Conservation (phyloP, 2,797 vertebrate species). For the Hyperoplus immaculatus region DNA sequence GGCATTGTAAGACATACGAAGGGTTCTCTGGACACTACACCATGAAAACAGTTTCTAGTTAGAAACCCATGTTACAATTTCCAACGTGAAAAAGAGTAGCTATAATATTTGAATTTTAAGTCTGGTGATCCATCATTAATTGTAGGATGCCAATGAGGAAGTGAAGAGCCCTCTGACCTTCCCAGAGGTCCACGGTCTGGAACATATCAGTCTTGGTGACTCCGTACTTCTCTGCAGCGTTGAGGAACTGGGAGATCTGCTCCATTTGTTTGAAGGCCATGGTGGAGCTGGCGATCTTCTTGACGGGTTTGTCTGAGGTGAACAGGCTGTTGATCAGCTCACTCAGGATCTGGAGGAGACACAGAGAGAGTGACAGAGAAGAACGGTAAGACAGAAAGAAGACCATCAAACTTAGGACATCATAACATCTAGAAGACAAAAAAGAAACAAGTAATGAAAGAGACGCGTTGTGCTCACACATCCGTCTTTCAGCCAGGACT, state of each 20-base stretch:
- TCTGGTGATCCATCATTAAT: neutral
- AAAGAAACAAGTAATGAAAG: neutral
- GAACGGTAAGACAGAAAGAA: neutral
- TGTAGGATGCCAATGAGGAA: neutral
- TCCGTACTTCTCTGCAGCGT: constrained; percentile 92
- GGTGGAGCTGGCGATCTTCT: constrained; percentile 90
- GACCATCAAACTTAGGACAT: neutral
- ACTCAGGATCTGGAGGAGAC: constrained; percentile 87
- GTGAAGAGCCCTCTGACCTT: constrained; percentile 85
- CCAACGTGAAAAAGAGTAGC: too few relatives aligned
- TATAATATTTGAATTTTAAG: too few relatives aligned
- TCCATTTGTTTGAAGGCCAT: constrained; percentile 99
- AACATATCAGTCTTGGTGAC: constrained; percentile 97
- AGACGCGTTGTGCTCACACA: constrained; percentile 84
- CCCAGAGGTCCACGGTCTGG: constrained; percentile 98
- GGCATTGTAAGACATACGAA: too few relatives aligned
- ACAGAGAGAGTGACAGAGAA: neutral
- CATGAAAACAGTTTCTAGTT: too few relatives aligned
- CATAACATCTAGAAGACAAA: neutral
- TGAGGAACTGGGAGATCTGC: constrained; percentile 97
- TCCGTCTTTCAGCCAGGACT: constrained; percentile 97
- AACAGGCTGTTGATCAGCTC: constrained; percentile 95
- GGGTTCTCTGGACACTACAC: too few relatives aligned
- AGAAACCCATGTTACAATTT: too few relatives aligned
- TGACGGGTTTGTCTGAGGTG: constrained; percentile 88